Evolutionary conservation across 1,140 invertebrate genomes (phyloP), one percentile per base, ranked within the genome.

Genomic region (Trinorchestia longiramus): DNA sequence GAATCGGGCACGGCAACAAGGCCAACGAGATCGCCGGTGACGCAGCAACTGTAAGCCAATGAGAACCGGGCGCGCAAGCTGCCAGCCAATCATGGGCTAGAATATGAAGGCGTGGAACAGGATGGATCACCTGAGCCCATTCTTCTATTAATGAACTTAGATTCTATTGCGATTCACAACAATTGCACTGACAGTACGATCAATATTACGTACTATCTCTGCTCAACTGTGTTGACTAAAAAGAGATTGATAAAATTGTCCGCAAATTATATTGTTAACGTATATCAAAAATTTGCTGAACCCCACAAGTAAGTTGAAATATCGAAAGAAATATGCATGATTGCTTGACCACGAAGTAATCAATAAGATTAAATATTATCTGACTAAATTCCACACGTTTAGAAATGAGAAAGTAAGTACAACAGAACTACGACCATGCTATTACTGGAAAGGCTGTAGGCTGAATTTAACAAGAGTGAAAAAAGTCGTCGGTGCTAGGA

Each of bases 1-100:
- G 62, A 77, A 77, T 77, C 11, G 88, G 88, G 88, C 92, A 45
- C 36, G 44, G 92, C 43, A 94, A 94, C 92, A 94, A 94, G 92
- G 44, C 43, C 43, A 45, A 17, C 92, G 44, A 94, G 92, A 8
- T 44, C 43, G 17, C n/a, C 43, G 23, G 44, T 94, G 92, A 94
- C 92, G 92, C 44, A 45, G 36, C 43, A 23, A 6, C 43, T 11
- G 40, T 40, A 0, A 94, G 44, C 92, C 92, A 94, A 94, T 94
- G 40, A 36, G 43, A 94, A 44, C 0, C 36, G 4, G 44, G 92
- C 43, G 43, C 43, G 43, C 43, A 47, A 47, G 6, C 44, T 94
- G 92, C 92, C 43, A 45, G 92, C 92, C 92, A 94, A 94, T 94
- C 92, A 94, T 0, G 47, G 43, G 41, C 41, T 43, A 0, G 43